Evolutionary conservation across 2,888 invertebrate species (phyloP).

Genomic region (Eupithecia exiguata): DNA sequence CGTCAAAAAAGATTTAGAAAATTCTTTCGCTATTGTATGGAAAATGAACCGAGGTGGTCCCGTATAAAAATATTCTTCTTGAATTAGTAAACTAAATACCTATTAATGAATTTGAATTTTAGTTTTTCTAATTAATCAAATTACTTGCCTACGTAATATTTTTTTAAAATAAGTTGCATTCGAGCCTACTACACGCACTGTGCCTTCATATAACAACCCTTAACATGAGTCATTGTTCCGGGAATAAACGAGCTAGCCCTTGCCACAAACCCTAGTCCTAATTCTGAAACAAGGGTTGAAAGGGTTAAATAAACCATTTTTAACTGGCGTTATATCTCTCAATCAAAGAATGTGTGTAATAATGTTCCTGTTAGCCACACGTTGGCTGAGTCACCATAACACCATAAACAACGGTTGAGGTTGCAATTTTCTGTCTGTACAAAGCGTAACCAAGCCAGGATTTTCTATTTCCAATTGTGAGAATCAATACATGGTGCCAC

Average conservation of each 20-base stretch:
- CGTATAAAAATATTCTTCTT: too few species aligned
- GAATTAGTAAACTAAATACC: too few species aligned
- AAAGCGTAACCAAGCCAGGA: background rate
- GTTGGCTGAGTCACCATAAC: background rate
- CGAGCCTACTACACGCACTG: background rate
- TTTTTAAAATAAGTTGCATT: background rate
- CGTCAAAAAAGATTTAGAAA: too few species aligned
- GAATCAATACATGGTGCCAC: too few species aligned
- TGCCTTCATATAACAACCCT: constrained; percentile 16
- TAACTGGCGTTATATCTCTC: background rate
- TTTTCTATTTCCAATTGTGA: background rate
- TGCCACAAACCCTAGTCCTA: constrained; percentile 17
- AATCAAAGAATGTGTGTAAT: background rate
- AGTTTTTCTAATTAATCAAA: too few species aligned
- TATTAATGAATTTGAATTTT: too few species aligned
- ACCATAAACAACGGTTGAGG: background rate
- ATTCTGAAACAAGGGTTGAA: constrained; percentile 20
- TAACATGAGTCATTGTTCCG: constrained; percentile 32
- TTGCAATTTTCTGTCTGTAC: background rate
- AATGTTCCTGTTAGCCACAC: background rate
- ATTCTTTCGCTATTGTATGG: too few species aligned
- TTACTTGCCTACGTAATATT: background rate
- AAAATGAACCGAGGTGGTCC: too few species aligned
- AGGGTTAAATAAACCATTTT: background rate
- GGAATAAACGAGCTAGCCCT: constrained; percentile 27